Evolutionary conservation across 2,888 invertebrate species (phyloP).

Genomic region (Axea sp.): DNA sequence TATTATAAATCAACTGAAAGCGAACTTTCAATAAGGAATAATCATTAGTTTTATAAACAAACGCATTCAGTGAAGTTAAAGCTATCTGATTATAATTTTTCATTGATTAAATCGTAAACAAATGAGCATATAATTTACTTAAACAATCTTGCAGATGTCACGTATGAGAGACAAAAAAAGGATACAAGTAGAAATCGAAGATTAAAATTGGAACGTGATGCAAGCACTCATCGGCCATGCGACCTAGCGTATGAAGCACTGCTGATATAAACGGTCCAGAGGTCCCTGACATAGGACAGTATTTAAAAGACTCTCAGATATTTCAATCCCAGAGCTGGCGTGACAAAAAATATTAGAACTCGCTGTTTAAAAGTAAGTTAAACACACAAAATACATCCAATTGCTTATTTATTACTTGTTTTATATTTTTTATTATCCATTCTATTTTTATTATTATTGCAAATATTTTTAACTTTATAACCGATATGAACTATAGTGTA

Average conservation of each 20-base stretch:
- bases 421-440: too few relatives aligned
- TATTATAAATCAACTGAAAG: too few relatives aligned
- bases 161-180: slow-evolving; percentile 36
- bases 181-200: slow-evolving; percentile 50
- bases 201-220: slow-evolving; percentile 58
- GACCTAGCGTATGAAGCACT: slow-evolving; percentile 19
- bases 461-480: too few relatives aligned
- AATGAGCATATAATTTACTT: slow-evolving; percentile 25
- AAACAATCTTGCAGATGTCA: slow-evolving; percentile 24
- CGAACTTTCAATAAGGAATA: too few relatives aligned
- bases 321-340: slow-evolving; percentile 37
- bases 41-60: too few relatives aligned
- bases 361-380: slow-evolving; percentile 7
- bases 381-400: too few relatives aligned
- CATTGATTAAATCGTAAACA: slow-evolving; percentile 26
- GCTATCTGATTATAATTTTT: slow-evolving; percentile 11
- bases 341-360: neutral
- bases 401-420: too few relatives aligned
- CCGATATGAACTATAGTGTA: too few relatives aligned
- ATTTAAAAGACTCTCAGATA: slow-evolving; percentile 35
- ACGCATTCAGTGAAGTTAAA: neutral
- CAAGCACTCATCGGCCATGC: slow-evolving; percentile 20
- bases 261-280: slow-evolving; percentile 54
- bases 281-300: slow-evolving; percentile 56
- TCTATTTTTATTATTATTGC: too few relatives aligned